Base-by-base conservation (phyloP, 2,113 vertebrate species). In the Tachuris rubrigastra region DNA sequence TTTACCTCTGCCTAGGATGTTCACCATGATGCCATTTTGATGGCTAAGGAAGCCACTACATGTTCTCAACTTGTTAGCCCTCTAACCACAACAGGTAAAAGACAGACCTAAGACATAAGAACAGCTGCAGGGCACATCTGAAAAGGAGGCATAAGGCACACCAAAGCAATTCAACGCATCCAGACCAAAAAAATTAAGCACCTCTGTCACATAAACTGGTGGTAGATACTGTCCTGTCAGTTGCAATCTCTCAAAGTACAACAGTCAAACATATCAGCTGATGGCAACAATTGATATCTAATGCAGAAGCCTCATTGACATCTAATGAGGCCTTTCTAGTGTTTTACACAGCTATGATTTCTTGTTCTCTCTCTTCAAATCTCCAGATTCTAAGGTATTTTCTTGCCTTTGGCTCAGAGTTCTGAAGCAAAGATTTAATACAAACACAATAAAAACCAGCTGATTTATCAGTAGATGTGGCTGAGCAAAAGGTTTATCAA, bases 361-460 rank as follows among this genome's bases (percentile, higher is more conserved):
- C 71, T 93, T 83, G 49, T 35, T 91, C 33, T 67, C 63, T 79
- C 81, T 71, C 13, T 33, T 46, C 30, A 9, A 55, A 31, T 23
- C 44, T 84, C 56, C 0, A 0, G 35, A n/a, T 93, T 63, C 71
- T 23, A 73, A 69, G 42, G 77, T 90, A 88, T 83, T 94, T 96
- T 80, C 56, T 87, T 96, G 71, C 65, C 49, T 85, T 63, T 42
- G 46, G 71, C 52, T 63, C 59, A 81, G 56, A 80, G 63, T 90
- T 91, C 85, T 87, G 46, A 96, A 88, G 62, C 14, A 69, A 89
- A 90, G 75, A 95, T 84, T 91, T 28, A 90, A 42, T 15, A n/a
- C 14, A 44, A 22, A 71, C 4, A 14, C 23, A 77, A 84, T 94
- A 82, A 96, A 93, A 80, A 95, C 80, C 30, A 73, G 46, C 53